Evolutionary conservation across 2,888 invertebrate species (phyloP).

Genomic region (Leptarthrus brevirostris): DNA sequence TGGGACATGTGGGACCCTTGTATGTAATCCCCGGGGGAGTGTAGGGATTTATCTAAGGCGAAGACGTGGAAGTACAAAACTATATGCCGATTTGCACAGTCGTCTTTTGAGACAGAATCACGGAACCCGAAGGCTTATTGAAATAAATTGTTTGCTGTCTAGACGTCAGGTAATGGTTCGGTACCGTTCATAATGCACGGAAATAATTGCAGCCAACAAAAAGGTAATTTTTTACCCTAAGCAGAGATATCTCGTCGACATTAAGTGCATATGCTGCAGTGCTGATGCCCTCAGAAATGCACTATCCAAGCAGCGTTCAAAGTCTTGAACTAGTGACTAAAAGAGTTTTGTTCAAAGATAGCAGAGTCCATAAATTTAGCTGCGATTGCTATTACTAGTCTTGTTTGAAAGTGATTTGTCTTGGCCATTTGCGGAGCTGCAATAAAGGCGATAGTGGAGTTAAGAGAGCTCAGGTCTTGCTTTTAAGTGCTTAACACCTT

Average conservation of each 20-base stretch:
- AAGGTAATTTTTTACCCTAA: conserved; percentile 5
- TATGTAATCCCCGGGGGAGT: neutral
- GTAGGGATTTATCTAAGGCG: conserved; percentile 15
- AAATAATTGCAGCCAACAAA: conserved; percentile 30
- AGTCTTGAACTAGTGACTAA: conserved; percentile 1
- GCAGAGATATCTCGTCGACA: conserved; percentile 19
- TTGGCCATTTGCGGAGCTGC: conserved; percentile 27
- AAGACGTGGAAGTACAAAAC: conserved; percentile 9
- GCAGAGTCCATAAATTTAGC: conserved; percentile 30
- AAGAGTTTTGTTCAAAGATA: conserved; percentile 18
- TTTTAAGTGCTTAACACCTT: conserved; percentile 43
- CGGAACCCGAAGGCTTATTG: conserved; percentile 34
- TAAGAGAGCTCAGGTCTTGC: neutral
- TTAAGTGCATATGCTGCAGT: conserved; percentile 22
- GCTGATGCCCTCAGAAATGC: conserved; percentile 12
- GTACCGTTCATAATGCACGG: conserved; percentile 45
- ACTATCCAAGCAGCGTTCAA: conserved; percentile 3
- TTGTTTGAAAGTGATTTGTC: conserved; percentile 42
- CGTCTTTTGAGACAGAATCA: conserved; percentile 20
- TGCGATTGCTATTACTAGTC: conserved; percentile 36
- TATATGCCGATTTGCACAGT: neutral
- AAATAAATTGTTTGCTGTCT: conserved; percentile 44
- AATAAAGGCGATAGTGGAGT: conserved; percentile 1
- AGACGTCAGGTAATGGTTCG: conserved; percentile 43
- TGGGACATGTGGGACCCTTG: conserved; percentile 18